Percentiles rank a stretch among this genome's conserved stretches.
Evolutionary conservation across 2,113 vertebrate species (phyloP).

Genomic region (Furnarius figulus): DNA sequence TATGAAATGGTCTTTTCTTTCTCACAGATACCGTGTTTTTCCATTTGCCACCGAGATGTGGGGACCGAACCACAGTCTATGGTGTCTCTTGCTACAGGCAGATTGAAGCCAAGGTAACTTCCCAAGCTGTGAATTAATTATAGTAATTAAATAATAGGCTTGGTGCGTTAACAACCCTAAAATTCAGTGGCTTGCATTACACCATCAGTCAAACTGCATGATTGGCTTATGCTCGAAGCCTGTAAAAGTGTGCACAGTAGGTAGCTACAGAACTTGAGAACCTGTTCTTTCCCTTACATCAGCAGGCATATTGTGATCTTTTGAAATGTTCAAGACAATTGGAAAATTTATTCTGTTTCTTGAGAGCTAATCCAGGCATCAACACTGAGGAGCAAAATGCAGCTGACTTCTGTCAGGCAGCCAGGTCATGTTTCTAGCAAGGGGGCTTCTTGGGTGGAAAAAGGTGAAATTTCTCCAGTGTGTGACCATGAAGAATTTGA

Average conservation of each 20-base stretch:
- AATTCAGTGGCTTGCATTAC: background rate
- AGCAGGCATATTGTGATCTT: background rate
- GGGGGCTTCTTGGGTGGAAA: background rate
- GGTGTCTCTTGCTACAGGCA: slow-evolving; percentile 97
- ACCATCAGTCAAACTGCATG: background rate
- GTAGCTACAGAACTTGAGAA: background rate
- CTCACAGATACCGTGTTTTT: slow-evolving; percentile 92
- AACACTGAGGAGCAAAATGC: background rate
- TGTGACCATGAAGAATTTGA: background rate
- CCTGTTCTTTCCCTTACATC: background rate
- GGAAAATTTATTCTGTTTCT: background rate
- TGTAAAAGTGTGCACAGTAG: background rate
- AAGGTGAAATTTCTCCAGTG: background rate
- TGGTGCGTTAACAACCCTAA: background rate
- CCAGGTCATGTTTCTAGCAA: background rate
- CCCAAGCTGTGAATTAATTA: background rate
- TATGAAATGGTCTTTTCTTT: background rate
- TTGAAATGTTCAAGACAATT: background rate
- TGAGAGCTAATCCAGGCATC: background rate
- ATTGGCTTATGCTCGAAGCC: background rate
- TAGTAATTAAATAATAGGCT: background rate
- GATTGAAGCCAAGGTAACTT: slow-evolving; percentile 94
- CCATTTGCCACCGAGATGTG: slow-evolving; percentile 88
- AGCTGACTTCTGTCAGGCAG: background rate
- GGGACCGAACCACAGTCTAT: slow-evolving; percentile 87